A percentile compares a stretch with the other conserved stretches of the same genome.
Evolutionary conservation across 2,888 invertebrate species (phyloP).

Genomic region (Apantesis nais): DNA sequence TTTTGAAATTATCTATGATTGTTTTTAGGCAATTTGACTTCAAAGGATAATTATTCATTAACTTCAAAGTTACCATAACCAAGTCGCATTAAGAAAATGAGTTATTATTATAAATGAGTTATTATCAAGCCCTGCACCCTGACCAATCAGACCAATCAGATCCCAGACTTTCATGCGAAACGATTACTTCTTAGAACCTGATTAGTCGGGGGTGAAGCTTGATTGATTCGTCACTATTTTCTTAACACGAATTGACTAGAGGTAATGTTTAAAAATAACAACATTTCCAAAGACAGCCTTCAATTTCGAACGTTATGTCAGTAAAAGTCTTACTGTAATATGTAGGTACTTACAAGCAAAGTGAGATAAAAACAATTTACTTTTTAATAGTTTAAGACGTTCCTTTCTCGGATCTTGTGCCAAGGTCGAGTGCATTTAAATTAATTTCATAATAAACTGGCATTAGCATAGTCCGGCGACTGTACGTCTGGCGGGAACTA

Average conservation of each 20-base stretch:
- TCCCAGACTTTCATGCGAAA: too few relatives aligned
- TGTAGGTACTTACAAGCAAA: conserved; percentile 15
- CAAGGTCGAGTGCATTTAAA: conserved; percentile 30
- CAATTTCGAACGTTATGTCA: conserved; percentile 12
- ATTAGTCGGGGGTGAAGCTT: too few relatives aligned
- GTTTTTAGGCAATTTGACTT: neutral
- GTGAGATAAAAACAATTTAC: conserved; percentile 18
- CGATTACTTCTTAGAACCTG: too few relatives aligned
- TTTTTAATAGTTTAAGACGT: conserved; percentile 19
- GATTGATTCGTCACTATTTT: too few relatives aligned
- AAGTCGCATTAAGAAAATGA: too few relatives aligned
- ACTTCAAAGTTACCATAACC: too few relatives aligned
- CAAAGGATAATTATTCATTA: too few relatives aligned
- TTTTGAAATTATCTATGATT: neutral
- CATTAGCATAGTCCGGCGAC: conserved; percentile 34
- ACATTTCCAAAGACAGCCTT: conserved; percentile 22
- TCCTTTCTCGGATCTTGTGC: conserved; percentile 34
- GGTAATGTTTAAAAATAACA: neutral
- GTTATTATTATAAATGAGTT: too few relatives aligned
- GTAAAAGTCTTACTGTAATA: conserved; percentile 22
- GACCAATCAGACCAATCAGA: too few relatives aligned
- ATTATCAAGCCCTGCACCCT: too few relatives aligned
- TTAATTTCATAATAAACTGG: conserved; percentile 22
- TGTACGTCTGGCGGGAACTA: conserved; percentile 30
- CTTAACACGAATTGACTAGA: too few relatives aligned